phyloP scores from a whole-genome alignment of 1,140 invertebrate species.

The Agrypnia vestita region DNA sequence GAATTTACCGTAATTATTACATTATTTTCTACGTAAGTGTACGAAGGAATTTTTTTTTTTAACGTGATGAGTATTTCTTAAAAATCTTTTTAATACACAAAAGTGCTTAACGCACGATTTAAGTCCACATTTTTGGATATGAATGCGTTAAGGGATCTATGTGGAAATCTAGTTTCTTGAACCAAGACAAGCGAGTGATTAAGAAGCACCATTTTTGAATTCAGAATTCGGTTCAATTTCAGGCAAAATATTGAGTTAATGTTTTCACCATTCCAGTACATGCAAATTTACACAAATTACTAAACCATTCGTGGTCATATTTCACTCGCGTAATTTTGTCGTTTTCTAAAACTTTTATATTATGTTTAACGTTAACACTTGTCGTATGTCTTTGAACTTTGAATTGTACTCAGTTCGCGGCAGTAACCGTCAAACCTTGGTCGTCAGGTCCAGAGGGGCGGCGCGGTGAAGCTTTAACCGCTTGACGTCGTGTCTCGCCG shows the following conservation, averaged over 20 bases:
- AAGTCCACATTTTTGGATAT: too few species aligned
- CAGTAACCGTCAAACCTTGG: conserved; percentile 69
- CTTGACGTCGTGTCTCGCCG: conserved; percentile 70
- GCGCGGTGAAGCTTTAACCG: conserved; percentile 71
- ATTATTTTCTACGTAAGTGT: too few species aligned
- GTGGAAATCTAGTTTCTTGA: too few species aligned
- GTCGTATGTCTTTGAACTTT: conserved; percentile 43
- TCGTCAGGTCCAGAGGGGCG: conserved; percentile 80
- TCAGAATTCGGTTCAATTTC: neutral
- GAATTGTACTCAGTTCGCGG: conserved; percentile 23
- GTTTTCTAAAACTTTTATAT: conserved; percentile 4
- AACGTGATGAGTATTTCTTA: too few species aligned
- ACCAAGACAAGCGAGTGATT: too few species aligned
- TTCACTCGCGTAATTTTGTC: conserved; percentile 18
- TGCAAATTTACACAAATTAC: conserved; percentile 4
- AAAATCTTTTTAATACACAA: too few species aligned
- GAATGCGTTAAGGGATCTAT: too few species aligned
- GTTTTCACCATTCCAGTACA: neutral
- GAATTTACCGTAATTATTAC: too few species aligned
- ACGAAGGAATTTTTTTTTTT: too few species aligned
- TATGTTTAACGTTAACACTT: neutral
- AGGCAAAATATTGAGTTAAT: neutral
- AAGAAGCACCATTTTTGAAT: too few species aligned
- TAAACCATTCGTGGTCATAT: conserved; percentile 8
- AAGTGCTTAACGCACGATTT: too few species aligned